These are phyloP conservation scores for Hecatera dysodea DNA, from an alignment of 2,888 invertebrate genomes.

Conservation along the genomic window DNA sequence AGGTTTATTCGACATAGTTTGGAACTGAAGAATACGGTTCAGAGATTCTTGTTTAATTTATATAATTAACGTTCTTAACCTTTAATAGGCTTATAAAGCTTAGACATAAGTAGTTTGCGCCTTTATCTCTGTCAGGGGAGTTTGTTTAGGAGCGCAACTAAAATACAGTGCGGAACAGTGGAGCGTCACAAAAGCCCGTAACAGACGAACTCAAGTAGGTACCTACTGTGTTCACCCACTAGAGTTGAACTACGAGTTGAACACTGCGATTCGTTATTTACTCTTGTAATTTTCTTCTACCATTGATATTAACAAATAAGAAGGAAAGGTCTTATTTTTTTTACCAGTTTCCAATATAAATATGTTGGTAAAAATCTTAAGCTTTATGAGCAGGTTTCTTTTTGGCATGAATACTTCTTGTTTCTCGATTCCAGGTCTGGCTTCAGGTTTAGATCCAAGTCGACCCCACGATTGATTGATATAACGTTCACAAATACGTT, in stretches of 20 bases:
- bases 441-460: too few species aligned
- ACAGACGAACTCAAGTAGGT: conserved; percentile 25
- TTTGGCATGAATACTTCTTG: too few species aligned
- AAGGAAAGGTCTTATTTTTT: neutral
- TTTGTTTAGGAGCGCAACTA: conserved; percentile 66
- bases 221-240: conserved; percentile 20
- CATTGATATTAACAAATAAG: neutral
- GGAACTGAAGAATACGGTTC: conserved; percentile 22
- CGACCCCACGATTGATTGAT: too few species aligned
- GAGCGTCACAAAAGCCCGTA: conserved; percentile 45
- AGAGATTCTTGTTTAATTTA: conserved; percentile 44
- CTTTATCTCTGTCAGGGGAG: conserved; percentile 56
- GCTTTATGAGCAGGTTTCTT: neutral
- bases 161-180: conserved; percentile 54
- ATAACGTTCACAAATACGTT: too few species aligned
- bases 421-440: too few species aligned
- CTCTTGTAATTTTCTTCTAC: neutral
- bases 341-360: neutral
- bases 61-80: conserved; percentile 60
- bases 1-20: conserved; percentile 46
- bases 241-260: conserved; percentile 32
- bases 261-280: conserved; percentile 20
- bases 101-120: conserved; percentile 58
- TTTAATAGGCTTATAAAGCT: conserved; percentile 59
- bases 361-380: neutral